Percentiles rank a stretch among this genome's conserved stretches.
Conservation (phyloP, 1,140 invertebrate genomes). For the Diabrotica virgifera region DNA sequence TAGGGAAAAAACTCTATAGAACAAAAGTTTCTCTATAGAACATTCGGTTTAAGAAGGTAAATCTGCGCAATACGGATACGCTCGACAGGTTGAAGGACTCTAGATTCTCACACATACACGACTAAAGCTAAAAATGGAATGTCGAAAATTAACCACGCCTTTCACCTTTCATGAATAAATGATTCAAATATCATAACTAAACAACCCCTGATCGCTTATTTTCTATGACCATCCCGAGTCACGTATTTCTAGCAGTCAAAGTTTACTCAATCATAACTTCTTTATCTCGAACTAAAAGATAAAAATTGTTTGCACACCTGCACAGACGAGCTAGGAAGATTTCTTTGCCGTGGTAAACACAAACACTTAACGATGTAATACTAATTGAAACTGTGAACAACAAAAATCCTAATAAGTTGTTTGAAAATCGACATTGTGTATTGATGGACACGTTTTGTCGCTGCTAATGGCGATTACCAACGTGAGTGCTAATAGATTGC, state of each 20-base stretch:
- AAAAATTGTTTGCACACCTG: constrained; percentile 14
- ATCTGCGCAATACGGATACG: too few species aligned
- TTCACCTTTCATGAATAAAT: too few species aligned
- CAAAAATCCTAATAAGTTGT: constrained; percentile 7
- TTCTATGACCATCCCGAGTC: background rate
- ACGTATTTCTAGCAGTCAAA: background rate
- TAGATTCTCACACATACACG: too few species aligned
- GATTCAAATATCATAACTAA: too few species aligned
- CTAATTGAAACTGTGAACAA: constrained; percentile 10
- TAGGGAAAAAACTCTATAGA: too few species aligned
- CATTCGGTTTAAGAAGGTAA: too few species aligned
- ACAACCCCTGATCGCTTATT: too few species aligned
- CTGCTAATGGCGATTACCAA: background rate
- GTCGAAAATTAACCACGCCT: too few species aligned
- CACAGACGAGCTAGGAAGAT: background rate
- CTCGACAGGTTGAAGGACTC: too few species aligned
- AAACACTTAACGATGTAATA: constrained; percentile 8
- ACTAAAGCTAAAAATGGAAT: too few species aligned
- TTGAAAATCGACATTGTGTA: constrained; percentile 4
- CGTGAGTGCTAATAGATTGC: too few species aligned
- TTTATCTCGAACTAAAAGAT: background rate
- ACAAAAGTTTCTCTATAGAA: too few species aligned
- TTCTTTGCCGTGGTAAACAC: constrained; percentile 5
- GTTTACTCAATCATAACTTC: constrained; percentile 1
- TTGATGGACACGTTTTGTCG: background rate